Base-by-base conservation (phyloP, 2,888 invertebrate species). In the Tinea trinotella region DNA sequence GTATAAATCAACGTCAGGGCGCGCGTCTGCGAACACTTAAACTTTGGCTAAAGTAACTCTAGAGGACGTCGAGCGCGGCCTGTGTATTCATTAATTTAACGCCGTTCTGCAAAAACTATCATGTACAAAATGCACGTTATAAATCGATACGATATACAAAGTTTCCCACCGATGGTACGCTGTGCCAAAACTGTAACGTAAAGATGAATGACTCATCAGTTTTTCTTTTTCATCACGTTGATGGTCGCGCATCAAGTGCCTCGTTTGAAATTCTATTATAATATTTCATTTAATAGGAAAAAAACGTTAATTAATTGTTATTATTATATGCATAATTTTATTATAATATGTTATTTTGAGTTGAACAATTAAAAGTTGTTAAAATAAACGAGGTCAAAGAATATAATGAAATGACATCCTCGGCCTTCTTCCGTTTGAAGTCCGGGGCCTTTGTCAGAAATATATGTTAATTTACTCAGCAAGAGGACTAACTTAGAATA, bases 401-500 rank as follows among this genome's bases (percentile, higher is more conserved):
- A 35, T 19, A 52, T 57, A 55, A 55, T 53, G 54, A 55, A 57
- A 57, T 56, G 52, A 56, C 36, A 49, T 44, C 48, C 58, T 13
- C 55, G 34, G 49, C 53, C 48, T 20, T 50, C 56, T 61, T 59
- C 54, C 59, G 63, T 63, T 63, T 59, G 58, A 63, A 62, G 53
- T 49, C 60, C 58, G 59, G 52, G 52, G 52, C 52, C 60, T 63
- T 61, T 60, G 63, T 64, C 59, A 58, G 63, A 71, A 78, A 74
- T 74, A 66, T 77, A 79, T 78, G 78, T 70, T 78, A 81, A 79
- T 79, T 77, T 66, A 68, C 53, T 50, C 54, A 56, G 53, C 36
- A 18, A 24, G 40, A 60, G 55, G 54, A 52, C 36, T 6, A 54
- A 56, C 54, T 56, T 54, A 36, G 53, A 54, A 56, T 57, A 60